These are phyloP conservation scores for Nettapus auritus DNA, from an alignment of 2,113 vertebrate species.

Conservation along the genomic window DNA sequence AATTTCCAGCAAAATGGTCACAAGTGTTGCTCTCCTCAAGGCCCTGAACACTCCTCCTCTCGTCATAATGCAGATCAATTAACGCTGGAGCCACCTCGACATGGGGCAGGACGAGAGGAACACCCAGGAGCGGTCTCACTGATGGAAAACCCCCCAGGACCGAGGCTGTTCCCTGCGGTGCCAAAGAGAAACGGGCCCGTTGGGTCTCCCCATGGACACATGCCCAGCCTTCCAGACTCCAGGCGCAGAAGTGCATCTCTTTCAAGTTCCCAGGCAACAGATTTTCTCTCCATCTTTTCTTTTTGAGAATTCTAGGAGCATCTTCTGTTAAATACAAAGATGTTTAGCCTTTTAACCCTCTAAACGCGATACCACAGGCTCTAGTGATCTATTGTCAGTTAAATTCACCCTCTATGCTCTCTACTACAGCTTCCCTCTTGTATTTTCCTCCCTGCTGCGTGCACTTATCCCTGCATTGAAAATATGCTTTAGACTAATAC, in stretches of 20 bases:
- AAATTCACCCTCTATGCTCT: constrained; percentile 61
- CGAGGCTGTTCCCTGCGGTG: not conserved
- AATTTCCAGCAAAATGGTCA: not conserved
- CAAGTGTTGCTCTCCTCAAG: not conserved
- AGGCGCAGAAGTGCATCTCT: constrained; percentile 13
- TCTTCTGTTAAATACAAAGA: constrained; percentile 52
- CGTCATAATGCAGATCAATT: not conserved
- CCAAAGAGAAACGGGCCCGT: not conserved
- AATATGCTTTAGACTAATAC: constrained; percentile 62
- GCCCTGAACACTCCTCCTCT: not conserved
- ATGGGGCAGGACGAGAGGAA: not conserved
- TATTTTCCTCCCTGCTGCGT: constrained; percentile 56
- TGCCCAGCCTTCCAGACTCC: not conserved
- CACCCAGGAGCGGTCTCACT: not conserved
- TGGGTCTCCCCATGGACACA: not conserved
- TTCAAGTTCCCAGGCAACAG: constrained; percentile 56
- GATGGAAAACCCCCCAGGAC: accelerated
- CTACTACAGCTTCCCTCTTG: constrained; percentile 41
- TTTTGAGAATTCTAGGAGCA: constrained; percentile 63
- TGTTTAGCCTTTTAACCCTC: constrained; percentile 67
- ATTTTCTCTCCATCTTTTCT: constrained; percentile 50
- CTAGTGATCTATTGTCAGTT: constrained; percentile 66
- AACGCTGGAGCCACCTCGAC: accelerated
- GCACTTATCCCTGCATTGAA: constrained; percentile 62
- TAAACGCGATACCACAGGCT: constrained; percentile 37